Conservation (phyloP, 1,140 invertebrate species). For the Nylanderia fulva region DNA sequence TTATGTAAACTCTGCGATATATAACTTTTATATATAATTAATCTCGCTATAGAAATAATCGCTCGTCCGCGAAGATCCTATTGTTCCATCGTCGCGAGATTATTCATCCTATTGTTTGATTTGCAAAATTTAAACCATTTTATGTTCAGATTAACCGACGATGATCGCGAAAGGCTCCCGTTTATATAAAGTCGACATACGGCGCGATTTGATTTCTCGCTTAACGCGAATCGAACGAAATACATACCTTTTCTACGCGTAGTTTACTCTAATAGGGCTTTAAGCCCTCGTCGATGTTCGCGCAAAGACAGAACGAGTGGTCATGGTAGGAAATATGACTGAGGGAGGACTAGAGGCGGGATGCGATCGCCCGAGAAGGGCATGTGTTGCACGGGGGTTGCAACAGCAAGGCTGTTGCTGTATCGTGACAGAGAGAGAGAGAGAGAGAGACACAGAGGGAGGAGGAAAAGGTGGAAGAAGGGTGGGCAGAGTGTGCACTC, state of each 20-base stretch:
- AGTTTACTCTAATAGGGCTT: slow-evolving; percentile 70
- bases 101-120: background rate
- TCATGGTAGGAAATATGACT: slow-evolving; percentile 26
- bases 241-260: slow-evolving; percentile 35
- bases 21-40: too few relatives aligned
- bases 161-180: background rate
- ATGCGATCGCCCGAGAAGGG: slow-evolving; percentile 35
- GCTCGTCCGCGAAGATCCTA: background rate
- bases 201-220: slow-evolving; percentile 48
- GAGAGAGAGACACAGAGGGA: too few relatives aligned
- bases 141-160: background rate
- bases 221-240: slow-evolving; percentile 29
- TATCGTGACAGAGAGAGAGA: slow-evolving; percentile 40
- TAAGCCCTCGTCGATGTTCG: slow-evolving; percentile 61
- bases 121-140: background rate
- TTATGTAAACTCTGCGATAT: background rate
- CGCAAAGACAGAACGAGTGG: slow-evolving; percentile 46
- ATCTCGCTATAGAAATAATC: background rate
- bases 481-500: slow-evolving; percentile 64
- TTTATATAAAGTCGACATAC: background rate
- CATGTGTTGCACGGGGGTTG: slow-evolving; percentile 39
- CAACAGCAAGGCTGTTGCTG: slow-evolving; percentile 64
- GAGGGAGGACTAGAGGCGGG: background rate
- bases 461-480: slow-evolving; percentile 11
- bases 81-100: background rate